Conservation (phyloP, 2,113 vertebrate genomes). For the Proterorhinus semilunaris region DNA sequence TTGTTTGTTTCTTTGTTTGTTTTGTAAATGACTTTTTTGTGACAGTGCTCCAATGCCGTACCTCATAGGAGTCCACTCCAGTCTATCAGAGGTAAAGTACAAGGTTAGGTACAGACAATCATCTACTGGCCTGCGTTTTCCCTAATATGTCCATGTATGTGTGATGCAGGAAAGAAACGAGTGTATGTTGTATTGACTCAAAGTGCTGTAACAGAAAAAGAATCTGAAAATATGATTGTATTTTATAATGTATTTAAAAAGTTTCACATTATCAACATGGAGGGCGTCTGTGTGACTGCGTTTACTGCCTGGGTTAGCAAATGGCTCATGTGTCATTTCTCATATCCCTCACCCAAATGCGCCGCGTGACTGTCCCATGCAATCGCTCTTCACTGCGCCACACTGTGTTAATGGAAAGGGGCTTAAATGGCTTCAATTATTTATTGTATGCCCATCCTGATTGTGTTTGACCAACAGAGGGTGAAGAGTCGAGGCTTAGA, state of each 20-base stretch:
- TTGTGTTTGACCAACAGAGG: conserved; percentile 64
- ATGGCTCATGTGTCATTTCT: no score
- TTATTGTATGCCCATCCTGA: not conserved
- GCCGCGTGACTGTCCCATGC: no score
- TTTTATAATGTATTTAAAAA: not conserved
- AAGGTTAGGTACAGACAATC: no score
- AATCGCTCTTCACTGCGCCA: not conserved
- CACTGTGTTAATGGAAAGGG: not conserved
- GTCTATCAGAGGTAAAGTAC: conserved; percentile 82
- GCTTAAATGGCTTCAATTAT: not conserved
- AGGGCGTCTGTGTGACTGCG: no score
- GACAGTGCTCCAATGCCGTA: conserved; percentile 90
- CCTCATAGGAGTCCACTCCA: conserved; percentile 87
- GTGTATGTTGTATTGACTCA: no score
- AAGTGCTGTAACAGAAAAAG: no score
- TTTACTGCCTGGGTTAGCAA: no score
- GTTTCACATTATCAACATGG: no score
- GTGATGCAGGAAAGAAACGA: no score
- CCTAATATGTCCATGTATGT: no score
- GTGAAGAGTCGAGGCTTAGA: conserved; percentile 81
- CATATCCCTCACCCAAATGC: no score
- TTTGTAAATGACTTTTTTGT: conserved; percentile 16
- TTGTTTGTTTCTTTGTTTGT: not conserved
- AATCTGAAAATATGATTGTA: not conserved
- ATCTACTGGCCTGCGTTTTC: no score